These are phyloP conservation scores for Hydroisotoma schaefferi DNA, from an alignment of 2,888 invertebrate species.

Conservation along the genomic window DNA sequence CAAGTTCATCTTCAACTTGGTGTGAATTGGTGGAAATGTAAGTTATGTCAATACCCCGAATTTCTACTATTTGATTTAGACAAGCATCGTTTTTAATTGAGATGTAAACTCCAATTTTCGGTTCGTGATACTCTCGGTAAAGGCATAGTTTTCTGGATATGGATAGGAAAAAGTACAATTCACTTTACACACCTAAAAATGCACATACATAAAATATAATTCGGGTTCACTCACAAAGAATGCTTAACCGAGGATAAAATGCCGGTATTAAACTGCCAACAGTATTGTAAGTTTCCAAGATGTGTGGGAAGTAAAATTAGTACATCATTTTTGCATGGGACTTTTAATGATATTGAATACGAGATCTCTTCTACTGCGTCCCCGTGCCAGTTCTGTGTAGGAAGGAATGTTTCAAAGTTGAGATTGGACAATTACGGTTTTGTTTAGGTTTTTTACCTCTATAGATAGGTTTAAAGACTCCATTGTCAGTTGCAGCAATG, in stretches of 20 bases:
- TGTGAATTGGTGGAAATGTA: constrained; percentile 17
- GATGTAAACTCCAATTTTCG: constrained; percentile 25
- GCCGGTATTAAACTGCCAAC: constrained; percentile 26
- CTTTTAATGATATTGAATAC: constrained; percentile 32
- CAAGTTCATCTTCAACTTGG: constrained; percentile 23
- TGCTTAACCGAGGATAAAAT: constrained; percentile 27
- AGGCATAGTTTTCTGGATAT: constrained; percentile 23
- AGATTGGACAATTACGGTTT: background rate
- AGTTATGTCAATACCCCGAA: constrained; percentile 26
- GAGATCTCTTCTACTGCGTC: constrained; percentile 21
- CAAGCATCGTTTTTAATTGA: constrained; percentile 2
- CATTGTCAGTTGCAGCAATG: constrained; percentile 10
- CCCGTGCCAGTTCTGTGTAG: constrained; percentile 20
- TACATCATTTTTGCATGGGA: constrained; percentile 33
- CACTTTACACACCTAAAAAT: no score
- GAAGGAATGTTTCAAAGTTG: no score
- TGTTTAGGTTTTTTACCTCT: constrained; percentile 18
- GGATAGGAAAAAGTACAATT: constrained; percentile 6
- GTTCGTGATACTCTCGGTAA: constrained; percentile 30
- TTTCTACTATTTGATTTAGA: constrained; percentile 14
- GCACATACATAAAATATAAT: no score
- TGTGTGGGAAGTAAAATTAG: constrained; percentile 26
- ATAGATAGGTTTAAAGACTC: constrained; percentile 25
- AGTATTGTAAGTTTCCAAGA: constrained; percentile 19
- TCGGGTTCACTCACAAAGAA: constrained; percentile 25